Conservation (phyloP, 2,113 vertebrate species). For the Ginglymostoma cirratum region DNA sequence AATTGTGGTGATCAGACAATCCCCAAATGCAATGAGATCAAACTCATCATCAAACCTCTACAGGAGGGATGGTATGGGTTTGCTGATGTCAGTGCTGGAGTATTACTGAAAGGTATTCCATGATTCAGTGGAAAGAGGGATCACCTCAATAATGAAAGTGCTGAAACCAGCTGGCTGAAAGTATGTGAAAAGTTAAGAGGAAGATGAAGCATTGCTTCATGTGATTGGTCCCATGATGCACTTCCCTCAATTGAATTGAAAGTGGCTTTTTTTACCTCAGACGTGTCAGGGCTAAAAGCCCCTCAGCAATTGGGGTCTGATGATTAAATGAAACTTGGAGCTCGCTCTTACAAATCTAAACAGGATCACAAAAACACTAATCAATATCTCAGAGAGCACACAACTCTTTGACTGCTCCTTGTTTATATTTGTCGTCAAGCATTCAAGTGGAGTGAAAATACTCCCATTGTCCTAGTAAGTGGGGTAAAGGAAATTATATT, state of each 20-base stretch:
- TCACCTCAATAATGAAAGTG: background rate
- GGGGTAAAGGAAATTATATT: background rate
- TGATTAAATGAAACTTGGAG: background rate
- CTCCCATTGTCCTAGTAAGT: background rate
- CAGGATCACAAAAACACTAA: background rate
- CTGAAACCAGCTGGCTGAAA: background rate
- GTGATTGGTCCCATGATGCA: background rate
- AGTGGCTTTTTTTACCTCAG: background rate
- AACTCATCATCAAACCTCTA: background rate
- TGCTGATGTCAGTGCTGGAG: background rate
- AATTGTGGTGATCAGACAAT: background rate
- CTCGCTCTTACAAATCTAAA: background rate
- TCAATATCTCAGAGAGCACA: background rate
- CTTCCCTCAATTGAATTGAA: background rate
- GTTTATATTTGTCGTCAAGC: background rate
- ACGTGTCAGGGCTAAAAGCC: background rate
- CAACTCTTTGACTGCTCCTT: background rate
- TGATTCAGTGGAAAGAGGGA: background rate
- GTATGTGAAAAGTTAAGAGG: background rate
- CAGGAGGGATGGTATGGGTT: background rate
- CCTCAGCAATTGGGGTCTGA: background rate
- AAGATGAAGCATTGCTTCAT: background rate
- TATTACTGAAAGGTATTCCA: background rate
- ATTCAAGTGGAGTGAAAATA: background rate
- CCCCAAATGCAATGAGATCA: background rate